Evolutionary conservation across 2,888 invertebrate species (phyloP).

Genomic region (Plagiodera versicolora): DNA sequence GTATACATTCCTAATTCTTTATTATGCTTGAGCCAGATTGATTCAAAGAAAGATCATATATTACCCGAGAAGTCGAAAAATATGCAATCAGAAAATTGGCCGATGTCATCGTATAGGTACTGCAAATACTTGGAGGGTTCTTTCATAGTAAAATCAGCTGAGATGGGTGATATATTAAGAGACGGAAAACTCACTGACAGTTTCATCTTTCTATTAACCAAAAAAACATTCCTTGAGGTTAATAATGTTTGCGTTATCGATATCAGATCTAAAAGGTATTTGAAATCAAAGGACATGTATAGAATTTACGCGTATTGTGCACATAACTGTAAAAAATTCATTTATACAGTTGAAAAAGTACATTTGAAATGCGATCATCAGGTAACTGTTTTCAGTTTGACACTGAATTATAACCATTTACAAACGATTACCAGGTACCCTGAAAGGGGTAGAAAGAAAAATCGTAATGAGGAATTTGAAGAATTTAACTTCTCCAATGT

Average conservation of each 20-base stretch:
- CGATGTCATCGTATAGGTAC: too few species aligned
- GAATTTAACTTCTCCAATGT: too few species aligned
- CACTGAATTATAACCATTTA: constrained; percentile 13
- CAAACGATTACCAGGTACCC: not conserved
- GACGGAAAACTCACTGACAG: not conserved
- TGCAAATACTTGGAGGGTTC: too few species aligned
- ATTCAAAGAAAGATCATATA: too few species aligned
- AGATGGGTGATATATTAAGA: too few species aligned
- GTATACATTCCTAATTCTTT: too few species aligned
- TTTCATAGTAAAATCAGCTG: too few species aligned
- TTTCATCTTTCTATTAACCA: not conserved
- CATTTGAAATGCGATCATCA: constrained; percentile 1
- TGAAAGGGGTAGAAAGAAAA: constrained; percentile 11
- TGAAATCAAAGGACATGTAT: not conserved
- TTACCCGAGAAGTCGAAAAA: too few species aligned
- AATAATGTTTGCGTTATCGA: constrained; percentile 3
- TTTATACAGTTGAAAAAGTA: constrained; percentile 8
- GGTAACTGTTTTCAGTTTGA: constrained; percentile 10
- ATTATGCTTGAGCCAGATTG: too few species aligned
- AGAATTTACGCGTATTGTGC: constrained; percentile 9
- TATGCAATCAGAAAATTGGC: too few species aligned
- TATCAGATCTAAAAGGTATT: constrained; percentile 6
- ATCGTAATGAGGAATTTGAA: too few species aligned
- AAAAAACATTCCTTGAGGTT: not conserved
- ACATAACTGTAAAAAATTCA: constrained; percentile 12